These are phyloP conservation scores for Bombus pascuorum DNA, from an alignment of 1,140 invertebrate species.

Conservation along the genomic window DNA sequence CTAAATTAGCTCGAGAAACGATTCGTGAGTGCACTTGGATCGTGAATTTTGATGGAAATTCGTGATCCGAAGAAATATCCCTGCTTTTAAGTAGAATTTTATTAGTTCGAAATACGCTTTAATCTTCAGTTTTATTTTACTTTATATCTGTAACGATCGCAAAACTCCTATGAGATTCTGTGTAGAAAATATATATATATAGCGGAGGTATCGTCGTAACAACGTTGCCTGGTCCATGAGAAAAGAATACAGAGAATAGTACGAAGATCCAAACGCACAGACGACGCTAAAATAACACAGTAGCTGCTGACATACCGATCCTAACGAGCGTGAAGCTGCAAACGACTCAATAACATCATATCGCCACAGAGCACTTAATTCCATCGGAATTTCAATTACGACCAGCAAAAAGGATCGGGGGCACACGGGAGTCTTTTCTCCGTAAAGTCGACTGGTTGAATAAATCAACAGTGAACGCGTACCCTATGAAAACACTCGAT, in stretches of 20 bases:
- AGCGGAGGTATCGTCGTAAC: too few relatives aligned
- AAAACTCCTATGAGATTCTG: too few relatives aligned
- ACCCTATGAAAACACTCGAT: slow-evolving; percentile 14
- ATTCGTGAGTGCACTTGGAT: background rate
- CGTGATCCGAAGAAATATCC: background rate
- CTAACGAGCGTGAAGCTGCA: background rate
- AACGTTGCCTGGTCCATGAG: too few relatives aligned
- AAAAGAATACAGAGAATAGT: too few relatives aligned
- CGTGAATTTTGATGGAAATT: slow-evolving; percentile 11
- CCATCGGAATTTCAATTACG: slow-evolving; percentile 18
- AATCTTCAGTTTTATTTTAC: background rate
- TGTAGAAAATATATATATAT: too few relatives aligned
- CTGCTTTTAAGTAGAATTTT: background rate
- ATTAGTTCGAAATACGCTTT: background rate
- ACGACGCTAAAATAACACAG: background rate
- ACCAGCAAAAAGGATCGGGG: background rate
- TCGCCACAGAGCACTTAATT: background rate
- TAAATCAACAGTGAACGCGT: slow-evolving; percentile 21
- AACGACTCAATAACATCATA: slow-evolving; percentile 14
- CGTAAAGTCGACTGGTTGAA: background rate
- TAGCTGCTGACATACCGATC: background rate
- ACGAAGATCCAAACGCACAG: background rate
- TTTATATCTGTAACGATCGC: too few relatives aligned
- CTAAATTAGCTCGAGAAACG: slow-evolving; percentile 35
- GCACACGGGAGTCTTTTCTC: background rate